These are phyloP conservation scores for Tachycineta bicolor DNA, from an alignment of 2,113 vertebrate genomes.

Conservation along the genomic window DNA sequence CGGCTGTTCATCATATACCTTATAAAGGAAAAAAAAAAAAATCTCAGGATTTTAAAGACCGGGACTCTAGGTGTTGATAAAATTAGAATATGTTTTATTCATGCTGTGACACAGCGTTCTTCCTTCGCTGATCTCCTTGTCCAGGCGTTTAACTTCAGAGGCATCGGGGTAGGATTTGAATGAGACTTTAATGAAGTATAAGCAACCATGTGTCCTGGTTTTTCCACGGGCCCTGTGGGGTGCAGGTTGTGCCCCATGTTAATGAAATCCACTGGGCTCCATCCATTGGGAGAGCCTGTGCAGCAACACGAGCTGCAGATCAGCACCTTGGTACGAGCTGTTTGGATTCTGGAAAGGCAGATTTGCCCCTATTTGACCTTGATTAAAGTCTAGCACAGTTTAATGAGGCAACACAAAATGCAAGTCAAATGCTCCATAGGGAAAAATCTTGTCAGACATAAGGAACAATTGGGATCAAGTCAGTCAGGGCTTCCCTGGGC, in stretches of 20 bases:
- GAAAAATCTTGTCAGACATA: constrained; percentile 58
- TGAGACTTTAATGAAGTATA: not conserved
- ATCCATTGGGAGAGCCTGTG: not conserved
- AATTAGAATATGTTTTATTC: constrained; percentile 67
- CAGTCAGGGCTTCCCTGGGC: constrained; percentile 40
- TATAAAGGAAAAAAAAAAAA: constrained; percentile 56
- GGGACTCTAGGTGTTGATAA: constrained; percentile 49
- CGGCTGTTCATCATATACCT: constrained; percentile 68
- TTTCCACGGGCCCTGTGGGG: accelerated
- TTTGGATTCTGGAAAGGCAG: constrained; percentile 19
- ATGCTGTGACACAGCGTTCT: constrained; percentile 29
- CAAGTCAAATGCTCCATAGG: constrained; percentile 48
- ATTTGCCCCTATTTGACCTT: constrained; percentile 59
- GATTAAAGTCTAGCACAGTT: constrained; percentile 56
- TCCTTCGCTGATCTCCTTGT: constrained; percentile 21
- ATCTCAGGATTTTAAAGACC: constrained; percentile 32
- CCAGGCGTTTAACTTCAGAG: not conserved
- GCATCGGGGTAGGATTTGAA: not conserved
- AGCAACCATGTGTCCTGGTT: not conserved
- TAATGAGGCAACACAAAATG: constrained; percentile 63
- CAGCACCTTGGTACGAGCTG: constrained; percentile 2
- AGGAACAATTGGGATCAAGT: constrained; percentile 59
- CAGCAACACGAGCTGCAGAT: not conserved
- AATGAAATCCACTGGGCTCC: not conserved
- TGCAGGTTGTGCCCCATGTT: accelerated